Evolutionary conservation across 2,113 vertebrate species (phyloP).

Genomic region (Arothron firmamentum): DNA sequence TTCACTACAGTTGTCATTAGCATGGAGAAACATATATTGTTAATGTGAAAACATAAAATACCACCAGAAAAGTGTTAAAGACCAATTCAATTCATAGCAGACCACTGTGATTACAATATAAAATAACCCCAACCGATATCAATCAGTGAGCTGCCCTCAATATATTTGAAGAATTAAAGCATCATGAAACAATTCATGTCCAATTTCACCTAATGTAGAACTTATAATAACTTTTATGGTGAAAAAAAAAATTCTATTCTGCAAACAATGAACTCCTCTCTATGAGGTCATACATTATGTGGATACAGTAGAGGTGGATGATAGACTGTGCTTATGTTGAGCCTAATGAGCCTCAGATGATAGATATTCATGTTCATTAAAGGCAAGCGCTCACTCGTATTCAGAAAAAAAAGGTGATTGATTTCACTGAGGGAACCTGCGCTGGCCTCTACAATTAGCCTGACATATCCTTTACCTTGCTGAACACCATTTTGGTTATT

Average conservation of each 20-base stretch:
- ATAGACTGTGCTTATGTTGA: slow-evolving; percentile 58
- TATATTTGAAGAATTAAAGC: too few species aligned
- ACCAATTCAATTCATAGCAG: background rate
- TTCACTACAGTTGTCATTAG: background rate
- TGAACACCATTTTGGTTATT: slow-evolving; percentile 37
- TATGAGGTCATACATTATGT: slow-evolving; percentile 53
- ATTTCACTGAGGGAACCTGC: slow-evolving; percentile 38
- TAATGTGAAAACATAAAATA: background rate
- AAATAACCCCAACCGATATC: too few species aligned
- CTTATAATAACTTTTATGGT: slow-evolving; percentile 14
- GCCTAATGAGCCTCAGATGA: slow-evolving; percentile 71
- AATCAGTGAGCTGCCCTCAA: too few species aligned
- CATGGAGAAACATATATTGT: background rate
- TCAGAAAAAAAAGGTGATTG: slow-evolving; percentile 44
- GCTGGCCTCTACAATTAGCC: slow-evolving; percentile 47
- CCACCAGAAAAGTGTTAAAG: background rate
- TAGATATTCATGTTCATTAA: slow-evolving; percentile 63
- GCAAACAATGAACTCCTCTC: slow-evolving; percentile 24
- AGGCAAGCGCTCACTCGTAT: slow-evolving; percentile 43
- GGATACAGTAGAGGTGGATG: slow-evolving; percentile 32
- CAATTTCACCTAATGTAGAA: slow-evolving; percentile 24
- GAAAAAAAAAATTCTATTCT: slow-evolving; percentile 28
- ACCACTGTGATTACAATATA: too few species aligned
- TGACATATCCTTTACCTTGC: slow-evolving; percentile 25
- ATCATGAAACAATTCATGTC: background rate